These are phyloP conservation scores for Pseudococcus viburni DNA, from an alignment of 2,888 invertebrate genomes.

Conservation along the genomic window DNA sequence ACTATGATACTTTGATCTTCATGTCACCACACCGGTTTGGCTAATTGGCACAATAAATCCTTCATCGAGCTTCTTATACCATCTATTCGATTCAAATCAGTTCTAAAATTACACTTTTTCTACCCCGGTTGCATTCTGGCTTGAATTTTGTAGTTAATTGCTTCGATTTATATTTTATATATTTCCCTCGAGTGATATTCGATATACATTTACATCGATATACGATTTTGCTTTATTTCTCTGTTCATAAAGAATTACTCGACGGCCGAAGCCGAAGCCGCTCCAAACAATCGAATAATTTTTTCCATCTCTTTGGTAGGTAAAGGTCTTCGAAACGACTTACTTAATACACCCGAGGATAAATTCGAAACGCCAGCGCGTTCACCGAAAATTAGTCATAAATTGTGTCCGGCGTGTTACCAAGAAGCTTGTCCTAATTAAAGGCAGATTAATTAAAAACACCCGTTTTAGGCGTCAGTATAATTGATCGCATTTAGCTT, in stretches of 20 bases:
- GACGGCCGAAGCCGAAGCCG: background rate
- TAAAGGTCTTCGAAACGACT: background rate
- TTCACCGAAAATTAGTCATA: slow-evolving; percentile 33
- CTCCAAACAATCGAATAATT: background rate
- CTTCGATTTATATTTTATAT: background rate
- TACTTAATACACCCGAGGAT: slow-evolving; percentile 39
- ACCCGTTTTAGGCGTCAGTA: slow-evolving; percentile 40
- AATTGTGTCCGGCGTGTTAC: slow-evolving; percentile 24
- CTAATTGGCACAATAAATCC: slow-evolving; percentile 66
- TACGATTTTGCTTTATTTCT: background rate
- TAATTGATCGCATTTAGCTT: slow-evolving; percentile 32
- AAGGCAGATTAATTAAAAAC: slow-evolving; percentile 50
- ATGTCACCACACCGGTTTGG: slow-evolving; percentile 66
- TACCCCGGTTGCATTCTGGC: background rate
- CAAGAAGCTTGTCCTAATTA: slow-evolving; percentile 42
- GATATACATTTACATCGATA: background rate
- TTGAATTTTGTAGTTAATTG: slow-evolving; percentile 20
- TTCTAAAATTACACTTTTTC: slow-evolving; percentile 51
- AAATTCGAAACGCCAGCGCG: slow-evolving; percentile 23
- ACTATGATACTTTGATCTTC: slow-evolving; percentile 66
- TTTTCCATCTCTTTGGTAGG: background rate
- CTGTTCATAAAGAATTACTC: background rate
- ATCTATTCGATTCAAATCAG: slow-evolving; percentile 65
- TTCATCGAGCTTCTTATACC: slow-evolving; percentile 53
- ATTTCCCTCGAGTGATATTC: background rate